Evolutionary conservation across 2,888 invertebrate genomes (phyloP).

Genomic region (Stratiomys singularior): DNA sequence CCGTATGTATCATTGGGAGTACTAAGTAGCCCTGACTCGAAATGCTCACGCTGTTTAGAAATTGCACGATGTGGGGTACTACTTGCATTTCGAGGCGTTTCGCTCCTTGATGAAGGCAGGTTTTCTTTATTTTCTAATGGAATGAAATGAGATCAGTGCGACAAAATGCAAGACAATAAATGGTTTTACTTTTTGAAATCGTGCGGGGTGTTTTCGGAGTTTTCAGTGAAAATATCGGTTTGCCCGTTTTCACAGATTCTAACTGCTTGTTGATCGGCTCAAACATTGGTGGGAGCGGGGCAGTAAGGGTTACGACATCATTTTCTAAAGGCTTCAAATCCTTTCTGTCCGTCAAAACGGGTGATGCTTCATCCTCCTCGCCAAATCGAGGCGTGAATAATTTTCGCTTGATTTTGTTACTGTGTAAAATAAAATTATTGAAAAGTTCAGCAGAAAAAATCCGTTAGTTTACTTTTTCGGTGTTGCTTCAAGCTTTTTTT

Average conservation of each 20-base stretch:
- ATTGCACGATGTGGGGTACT: not conserved
- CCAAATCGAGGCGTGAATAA: conserved; percentile 60
- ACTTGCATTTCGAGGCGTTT: not conserved
- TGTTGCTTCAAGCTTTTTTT: conserved; percentile 57
- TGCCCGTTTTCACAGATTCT: conserved; percentile 56
- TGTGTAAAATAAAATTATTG: not conserved
- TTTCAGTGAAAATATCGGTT: conserved; percentile 56
- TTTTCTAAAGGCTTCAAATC: conserved; percentile 37
- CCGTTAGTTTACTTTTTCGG: conserved; percentile 50
- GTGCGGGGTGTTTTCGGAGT: conserved; percentile 50
- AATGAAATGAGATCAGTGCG: not conserved
- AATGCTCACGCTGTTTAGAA: not conserved
- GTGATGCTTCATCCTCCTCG: conserved; percentile 55
- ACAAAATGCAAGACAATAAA: not conserved
- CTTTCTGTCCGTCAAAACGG: conserved; percentile 40
- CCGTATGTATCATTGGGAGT: conserved; percentile 57
- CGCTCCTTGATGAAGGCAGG: not conserved
- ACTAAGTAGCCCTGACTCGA: conserved; percentile 31
- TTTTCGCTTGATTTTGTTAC: conserved; percentile 57
- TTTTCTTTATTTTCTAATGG: conserved; percentile 38
- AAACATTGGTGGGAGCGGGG: conserved; percentile 54
- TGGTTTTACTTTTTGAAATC: conserved; percentile 38
- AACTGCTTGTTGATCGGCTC: conserved; percentile 57
- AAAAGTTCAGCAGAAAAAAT: not conserved
- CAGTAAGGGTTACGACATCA: conserved; percentile 49